Base-by-base conservation (phyloP, 2,888 invertebrate genomes). In the Caenorhabditis sulstoni region DNA sequence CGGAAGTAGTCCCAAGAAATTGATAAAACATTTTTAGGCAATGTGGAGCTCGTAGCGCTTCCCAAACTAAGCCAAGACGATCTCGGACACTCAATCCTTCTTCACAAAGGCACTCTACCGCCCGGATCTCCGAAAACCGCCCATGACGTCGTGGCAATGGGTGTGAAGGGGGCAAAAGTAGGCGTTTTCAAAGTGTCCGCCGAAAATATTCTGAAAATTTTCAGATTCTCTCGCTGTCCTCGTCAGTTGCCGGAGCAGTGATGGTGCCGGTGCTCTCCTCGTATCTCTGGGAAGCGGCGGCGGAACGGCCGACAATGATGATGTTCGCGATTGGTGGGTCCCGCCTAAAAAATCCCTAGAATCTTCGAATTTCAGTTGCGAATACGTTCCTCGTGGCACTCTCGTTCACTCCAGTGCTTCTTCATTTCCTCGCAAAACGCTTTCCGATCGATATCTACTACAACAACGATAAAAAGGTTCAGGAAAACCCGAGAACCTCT, bases 391-490 rank as follows among this genome's bases (percentile, higher is more conserved):
- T 89, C 44, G 87, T 87, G 14, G 50, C 86, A 2, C 79, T 89
- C n/a, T 86, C 89, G 0, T 87, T 89, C 59, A 89, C 89, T 39
- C 89, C 89, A 3, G 76, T 89, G 1, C 80, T 89, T 11, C 82
- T 89, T 3, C 89, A 89, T 66, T 86, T 87, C 39, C 78, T 89
- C n/a, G 82, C 88, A 3, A 89, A 89, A 64, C 83, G 89, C 3
- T 89, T 87, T 66, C 89, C 89, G 0, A 74, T 85, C 9, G 80
- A 90, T 58, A 81, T 89, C 16, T 88, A 85, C 78, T 89, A 87
- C 77, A 87, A 89, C 59, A 71, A 83, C 8, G 65, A 81, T 18
- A 85, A 82, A 8, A 82, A 87, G 78, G 88, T 88, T 14, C 3
- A 11, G n/a, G 16, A 9, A 18, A 18, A 16, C 9, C 16, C 7